Evolutionary conservation across 2,797 vertebrate species (phyloP), one percentile per base, ranked within the genome.

Genomic region (Dromococcyx pavoninus): DNA sequence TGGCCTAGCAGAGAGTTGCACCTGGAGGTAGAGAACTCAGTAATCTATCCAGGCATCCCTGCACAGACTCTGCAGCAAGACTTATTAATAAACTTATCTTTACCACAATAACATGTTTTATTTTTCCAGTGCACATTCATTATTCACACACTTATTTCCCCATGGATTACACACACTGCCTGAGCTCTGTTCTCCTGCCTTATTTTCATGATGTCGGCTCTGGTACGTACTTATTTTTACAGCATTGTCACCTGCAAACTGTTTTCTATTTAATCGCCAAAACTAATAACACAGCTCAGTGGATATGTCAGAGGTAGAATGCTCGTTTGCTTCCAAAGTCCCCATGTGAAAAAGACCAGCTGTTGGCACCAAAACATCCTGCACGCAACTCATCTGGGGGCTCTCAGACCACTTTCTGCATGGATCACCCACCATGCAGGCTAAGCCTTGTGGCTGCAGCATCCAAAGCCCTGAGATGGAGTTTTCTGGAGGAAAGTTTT

Each of bases 21-120:
- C 43, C 24, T 2, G 0, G 62, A 71, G 85, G 69, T 7, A 1
- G 44, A 51, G 65, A 41, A 37, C 71, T 54, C 62, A 0, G 21
- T n/a, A 51, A 69, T 64, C 74, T 28, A 13, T 75, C 50, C 50
- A 27, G 48, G 33, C 64, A 64, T 35, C 73, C 44, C 41, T 17
- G 73, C 2, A 0, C 86, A 82, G 83, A 69, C 83, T 87, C 79
- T 72, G 79, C 75, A 88, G 91, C 66, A 51, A 46, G 79, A 17
- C 86, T 79, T 83, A 93, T 83, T 93, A 96, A 94, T 69, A 93
- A 86, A 88, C 91, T 94, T 86, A 88, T 90, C 93, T 93, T 86
- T 73, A 79, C 91, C 54, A 93, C 89, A 88, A 88, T 65, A 93
- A 92, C 18, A 64, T 65, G 60, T 76, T 93, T 93, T 88, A 88